These are phyloP conservation scores for Harpalus rubripes DNA, from an alignment of 2,888 invertebrate genomes.

Conservation along the genomic window DNA sequence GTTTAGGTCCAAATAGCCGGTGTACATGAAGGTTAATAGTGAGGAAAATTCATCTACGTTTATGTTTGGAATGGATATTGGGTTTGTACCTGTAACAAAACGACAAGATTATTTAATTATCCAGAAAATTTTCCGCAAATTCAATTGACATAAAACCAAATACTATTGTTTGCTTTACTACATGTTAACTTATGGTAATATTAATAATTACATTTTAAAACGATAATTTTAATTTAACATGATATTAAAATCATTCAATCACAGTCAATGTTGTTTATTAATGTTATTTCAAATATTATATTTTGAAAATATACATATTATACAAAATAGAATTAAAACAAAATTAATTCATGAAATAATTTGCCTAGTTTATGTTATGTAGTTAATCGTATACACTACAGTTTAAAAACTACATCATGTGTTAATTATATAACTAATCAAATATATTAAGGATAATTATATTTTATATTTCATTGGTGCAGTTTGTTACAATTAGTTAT, in stretches of 20 bases:
- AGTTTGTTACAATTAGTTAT: no score
- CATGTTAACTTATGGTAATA: not conserved
- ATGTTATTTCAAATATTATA: conserved; percentile 31
- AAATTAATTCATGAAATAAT: conserved; percentile 40
- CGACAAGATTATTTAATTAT: not conserved
- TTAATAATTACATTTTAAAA: not conserved
- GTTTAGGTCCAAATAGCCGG: conserved; percentile 85
- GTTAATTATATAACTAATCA: not conserved
- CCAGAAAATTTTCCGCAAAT: not conserved
- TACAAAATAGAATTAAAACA: not conserved
- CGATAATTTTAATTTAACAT: not conserved
- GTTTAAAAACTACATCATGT: not conserved
- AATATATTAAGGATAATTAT: no score
- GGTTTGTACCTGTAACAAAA: conserved; percentile 72
- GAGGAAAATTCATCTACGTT: conserved; percentile 83
- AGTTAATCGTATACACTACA: conserved; percentile 8
- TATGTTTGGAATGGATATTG: conserved; percentile 80
- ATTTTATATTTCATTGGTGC: no score
- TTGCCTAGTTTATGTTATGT: not conserved
- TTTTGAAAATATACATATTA: not conserved
- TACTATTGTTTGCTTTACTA: no score
- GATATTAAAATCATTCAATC: not conserved
- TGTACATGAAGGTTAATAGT: conserved; percentile 87
- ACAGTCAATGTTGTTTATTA: not conserved
- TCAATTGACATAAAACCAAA: not conserved